Percentiles rank a stretch among this genome's conserved stretches.
These are phyloP conservation scores for Drosophila birchii DNA, from an alignment of 2,888 invertebrate genomes.

Conservation along the genomic window DNA sequence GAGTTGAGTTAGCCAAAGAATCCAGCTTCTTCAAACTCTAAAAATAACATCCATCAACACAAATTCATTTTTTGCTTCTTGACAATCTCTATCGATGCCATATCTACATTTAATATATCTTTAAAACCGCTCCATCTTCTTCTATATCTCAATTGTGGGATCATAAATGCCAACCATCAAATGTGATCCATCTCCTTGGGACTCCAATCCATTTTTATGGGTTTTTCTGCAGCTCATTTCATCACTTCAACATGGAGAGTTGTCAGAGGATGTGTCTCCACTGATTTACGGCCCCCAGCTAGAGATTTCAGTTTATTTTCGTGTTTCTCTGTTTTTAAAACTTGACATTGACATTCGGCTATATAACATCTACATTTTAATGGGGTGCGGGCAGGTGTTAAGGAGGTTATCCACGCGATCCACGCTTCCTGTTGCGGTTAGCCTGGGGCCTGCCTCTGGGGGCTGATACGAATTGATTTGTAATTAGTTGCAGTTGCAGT, in stretches of 20 bases:
- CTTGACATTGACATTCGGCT: slow-evolving; percentile 43
- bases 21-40: no score
- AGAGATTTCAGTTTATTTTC: slow-evolving; percentile 31
- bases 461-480: slow-evolving; percentile 82
- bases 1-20: no score
- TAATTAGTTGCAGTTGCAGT: slow-evolving; percentile 82
- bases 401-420: slow-evolving; percentile 33
- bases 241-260: slow-evolving; percentile 38
- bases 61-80: slow-evolving; percentile 10
- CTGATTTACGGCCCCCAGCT: slow-evolving; percentile 45
- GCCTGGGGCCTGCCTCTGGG: slow-evolving; percentile 44
- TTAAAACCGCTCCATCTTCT: background rate
- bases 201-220: slow-evolving; percentile 41
- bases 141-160: slow-evolving; percentile 22
- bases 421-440: slow-evolving; percentile 47
- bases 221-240: slow-evolving; percentile 32
- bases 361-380: slow-evolving; percentile 45
- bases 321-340: slow-evolving; percentile 31
- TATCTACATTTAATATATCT: slow-evolving; percentile 5
- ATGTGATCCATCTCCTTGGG: slow-evolving; percentile 20
- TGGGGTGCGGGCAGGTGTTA: slow-evolving; percentile 45
- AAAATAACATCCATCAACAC: slow-evolving; percentile 5
- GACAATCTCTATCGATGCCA: background rate
- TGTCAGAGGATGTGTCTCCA: slow-evolving; percentile 45
- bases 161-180: slow-evolving; percentile 45